phyloP scores from a whole-genome alignment of 2,888 invertebrate species.

The Sycophila texana region DNA sequence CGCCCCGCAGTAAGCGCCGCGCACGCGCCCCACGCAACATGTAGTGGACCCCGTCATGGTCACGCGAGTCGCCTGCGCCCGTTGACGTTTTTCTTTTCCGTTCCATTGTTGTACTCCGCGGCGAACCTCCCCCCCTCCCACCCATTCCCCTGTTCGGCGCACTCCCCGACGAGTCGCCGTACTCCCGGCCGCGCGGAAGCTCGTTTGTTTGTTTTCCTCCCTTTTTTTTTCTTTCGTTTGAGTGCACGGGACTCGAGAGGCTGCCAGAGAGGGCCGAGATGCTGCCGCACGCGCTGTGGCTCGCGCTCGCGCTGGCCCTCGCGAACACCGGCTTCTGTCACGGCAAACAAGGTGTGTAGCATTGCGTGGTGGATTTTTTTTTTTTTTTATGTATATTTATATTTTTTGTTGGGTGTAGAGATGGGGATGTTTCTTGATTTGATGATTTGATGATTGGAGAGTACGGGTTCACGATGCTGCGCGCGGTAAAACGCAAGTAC shows the following conservation, averaged over 20 bases:
- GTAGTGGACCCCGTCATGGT: constrained; percentile 58
- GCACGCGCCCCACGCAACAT: constrained; percentile 61
- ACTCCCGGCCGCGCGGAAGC: neutral
- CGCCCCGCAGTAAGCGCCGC: constrained; percentile 59
- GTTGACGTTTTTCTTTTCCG: constrained; percentile 15
- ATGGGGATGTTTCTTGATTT: too few relatives aligned
- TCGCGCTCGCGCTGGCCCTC: constrained; percentile 65
- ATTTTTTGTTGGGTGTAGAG: too few relatives aligned
- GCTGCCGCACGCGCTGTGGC: constrained; percentile 64
- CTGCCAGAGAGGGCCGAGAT: constrained; percentile 51
- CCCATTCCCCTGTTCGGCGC: too few relatives aligned
- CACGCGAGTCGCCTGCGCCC: constrained; percentile 43
- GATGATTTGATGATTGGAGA: too few relatives aligned
- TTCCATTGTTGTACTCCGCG: neutral
- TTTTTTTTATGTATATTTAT: too few relatives aligned
- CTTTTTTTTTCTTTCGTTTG: neutral
- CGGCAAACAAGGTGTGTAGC: constrained; percentile 68
- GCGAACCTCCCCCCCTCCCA: too few relatives aligned
- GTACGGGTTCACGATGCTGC: too few relatives aligned
- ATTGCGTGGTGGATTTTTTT: too few relatives aligned
- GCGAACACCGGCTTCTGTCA: constrained; percentile 65
- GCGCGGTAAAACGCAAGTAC: too few relatives aligned
- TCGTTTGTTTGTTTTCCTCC: neutral
- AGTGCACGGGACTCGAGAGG: neutral
- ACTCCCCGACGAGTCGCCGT: neutral